phyloP scores from a whole-genome alignment of 2,113 vertebrate species.

The Rattus norvegicus region GRCr8 NC_086031.1:82920001-82920500 shows the following conservation, averaged over 20 bases:
- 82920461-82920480: background rate
- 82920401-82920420: background rate
- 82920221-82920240: background rate
- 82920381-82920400: background rate
- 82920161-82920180: background rate
- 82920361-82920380: background rate
- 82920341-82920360: background rate
- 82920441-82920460: background rate
- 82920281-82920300: background rate
- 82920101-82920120: constrained; percentile 13
- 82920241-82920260: rapidly evolving
- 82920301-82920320: background rate
- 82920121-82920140: background rate
- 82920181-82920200: background rate
- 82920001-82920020: background rate
- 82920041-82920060: background rate
- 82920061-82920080: background rate
- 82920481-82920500: background rate
- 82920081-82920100: background rate
- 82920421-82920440: background rate
- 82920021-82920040: background rate
- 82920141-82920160: background rate
- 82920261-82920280: rapidly evolving
- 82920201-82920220: background rate
- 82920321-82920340: background rate